Evolutionary conservation across 1,140 invertebrate species (phyloP), one percentile per base, ranked within the genome.

Genomic region (Micrasema minimum): DNA sequence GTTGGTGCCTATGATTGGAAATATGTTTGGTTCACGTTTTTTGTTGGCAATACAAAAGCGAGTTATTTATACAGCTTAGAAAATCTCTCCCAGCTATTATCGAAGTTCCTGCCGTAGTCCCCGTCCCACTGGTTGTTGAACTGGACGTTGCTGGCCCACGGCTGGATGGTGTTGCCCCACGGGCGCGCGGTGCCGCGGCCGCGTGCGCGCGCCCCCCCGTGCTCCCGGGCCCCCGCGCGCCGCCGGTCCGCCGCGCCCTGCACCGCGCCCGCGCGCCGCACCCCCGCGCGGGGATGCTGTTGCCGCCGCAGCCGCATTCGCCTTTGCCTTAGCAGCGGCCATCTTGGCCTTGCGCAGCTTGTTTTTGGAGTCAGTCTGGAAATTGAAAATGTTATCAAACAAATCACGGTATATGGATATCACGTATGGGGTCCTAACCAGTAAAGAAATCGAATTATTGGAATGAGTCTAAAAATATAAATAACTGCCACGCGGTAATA

Each of bases 121-220:
- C 73, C 70, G 5, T 55, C 45, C 26, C 62, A 51, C 35, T 70
- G 57, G 62, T 69, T 45, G 59, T 53, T 45, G 35, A 11, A 20
- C 46, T 51, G 45, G 3, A n/a, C n/a, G n/a, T 35, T 55, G 48
- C 20, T 7, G 22, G 53, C 43, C 43, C 59, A 20, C 1, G 66
- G 66, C 61, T 64, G 20, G 41, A n/a, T 64, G 22, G n/a, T 18
- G 22, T 12, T 37, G 14, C 46, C 46, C 64, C 23, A 23, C 3
- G 46, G 48, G 0, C 14, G 14, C 26, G 7, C 38, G n/a, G n/a
- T 12, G 11, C 57, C 57, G 7, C 57, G 31, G 10, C 18, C 35
- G 5, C 16, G 50, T 14, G 20, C 3, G 1, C 10, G 20, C n/a
- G 50, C 20, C 18, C 1, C 16, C 43, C n/a, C 43, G 43, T 12